phyloP scores from a whole-genome alignment of 2,797 vertebrate genomes.

The Galagoides demidoff region DNA sequence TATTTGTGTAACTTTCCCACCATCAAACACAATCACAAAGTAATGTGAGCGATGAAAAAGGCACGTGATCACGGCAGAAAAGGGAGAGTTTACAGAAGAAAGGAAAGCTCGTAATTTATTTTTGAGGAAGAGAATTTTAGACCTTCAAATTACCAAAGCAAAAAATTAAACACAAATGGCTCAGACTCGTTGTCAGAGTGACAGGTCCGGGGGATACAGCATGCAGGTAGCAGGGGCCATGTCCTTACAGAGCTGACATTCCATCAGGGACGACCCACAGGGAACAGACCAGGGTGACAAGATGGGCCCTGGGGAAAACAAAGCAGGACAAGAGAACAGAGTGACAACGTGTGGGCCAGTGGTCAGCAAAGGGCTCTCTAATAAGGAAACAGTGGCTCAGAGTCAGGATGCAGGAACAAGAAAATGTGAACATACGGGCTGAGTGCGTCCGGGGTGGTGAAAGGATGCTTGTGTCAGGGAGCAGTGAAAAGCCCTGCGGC shows the following conservation, averaged over 20 bases:
- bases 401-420: neutral
- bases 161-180: neutral
- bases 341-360: neutral
- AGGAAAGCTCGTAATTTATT: neutral
- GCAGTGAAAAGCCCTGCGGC: too few species aligned
- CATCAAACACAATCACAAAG: neutral
- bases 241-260: neutral
- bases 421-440: neutral
- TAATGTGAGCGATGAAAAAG: neutral
- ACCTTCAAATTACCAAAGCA: conserved; percentile 2
- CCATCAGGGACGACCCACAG: neutral
- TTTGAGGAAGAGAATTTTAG: neutral
- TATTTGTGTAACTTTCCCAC: neutral
- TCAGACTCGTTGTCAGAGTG: neutral
- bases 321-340: neutral
- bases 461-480: accelerated
- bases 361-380: neutral
- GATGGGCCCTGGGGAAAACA: neutral
- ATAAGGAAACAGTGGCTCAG: neutral
- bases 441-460: neutral
- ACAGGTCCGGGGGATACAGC: neutral
- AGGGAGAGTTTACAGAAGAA: neutral
- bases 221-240: neutral
- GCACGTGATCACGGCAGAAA: neutral
- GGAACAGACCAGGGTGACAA: accelerated